Evolutionary conservation across 2,888 invertebrate genomes (phyloP).

Genomic region (Drosophila gaucha): DNA sequence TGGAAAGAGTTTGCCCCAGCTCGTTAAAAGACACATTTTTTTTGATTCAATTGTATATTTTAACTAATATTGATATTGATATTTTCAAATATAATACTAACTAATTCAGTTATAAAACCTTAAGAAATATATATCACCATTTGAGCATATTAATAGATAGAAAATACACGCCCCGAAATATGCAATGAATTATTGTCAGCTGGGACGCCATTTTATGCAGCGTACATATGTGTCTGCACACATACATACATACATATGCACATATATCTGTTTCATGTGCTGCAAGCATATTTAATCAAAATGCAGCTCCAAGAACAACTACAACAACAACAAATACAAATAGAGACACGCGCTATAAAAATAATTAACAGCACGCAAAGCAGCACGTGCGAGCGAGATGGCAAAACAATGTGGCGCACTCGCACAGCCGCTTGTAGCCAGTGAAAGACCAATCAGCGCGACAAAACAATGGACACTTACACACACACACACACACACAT

Average conservation of each 20-base stretch:
- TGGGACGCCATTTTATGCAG: conserved; percentile 53
- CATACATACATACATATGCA: neutral
- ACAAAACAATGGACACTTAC: conserved; percentile 70
- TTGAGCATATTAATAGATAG: neutral
- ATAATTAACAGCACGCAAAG: conserved; percentile 65
- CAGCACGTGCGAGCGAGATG: conserved; percentile 48
- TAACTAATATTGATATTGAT: too few species aligned
- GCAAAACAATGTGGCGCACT: conserved; percentile 31
- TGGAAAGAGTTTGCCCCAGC: neutral
- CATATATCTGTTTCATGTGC: conserved; percentile 21
- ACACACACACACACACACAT: conserved; percentile 17
- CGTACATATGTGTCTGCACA: conserved; percentile 5
- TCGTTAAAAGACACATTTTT: too few species aligned
- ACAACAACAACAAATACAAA: conserved; percentile 19
- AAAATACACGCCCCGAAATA: conserved; percentile 18
- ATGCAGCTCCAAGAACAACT: conserved; percentile 29
- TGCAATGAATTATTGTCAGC: conserved; percentile 22
- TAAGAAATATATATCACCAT: too few species aligned
- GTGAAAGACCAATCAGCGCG: conserved; percentile 77
- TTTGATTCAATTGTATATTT: too few species aligned
- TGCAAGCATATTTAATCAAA: conserved; percentile 62
- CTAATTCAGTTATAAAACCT: too few species aligned
- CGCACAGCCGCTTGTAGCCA: conserved; percentile 41
- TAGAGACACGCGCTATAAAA: conserved; percentile 52
- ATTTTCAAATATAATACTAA: neutral